Evolutionary conservation across 1,140 invertebrate genomes (phyloP).

Genomic region (Conopomorpha cramerella): DNA sequence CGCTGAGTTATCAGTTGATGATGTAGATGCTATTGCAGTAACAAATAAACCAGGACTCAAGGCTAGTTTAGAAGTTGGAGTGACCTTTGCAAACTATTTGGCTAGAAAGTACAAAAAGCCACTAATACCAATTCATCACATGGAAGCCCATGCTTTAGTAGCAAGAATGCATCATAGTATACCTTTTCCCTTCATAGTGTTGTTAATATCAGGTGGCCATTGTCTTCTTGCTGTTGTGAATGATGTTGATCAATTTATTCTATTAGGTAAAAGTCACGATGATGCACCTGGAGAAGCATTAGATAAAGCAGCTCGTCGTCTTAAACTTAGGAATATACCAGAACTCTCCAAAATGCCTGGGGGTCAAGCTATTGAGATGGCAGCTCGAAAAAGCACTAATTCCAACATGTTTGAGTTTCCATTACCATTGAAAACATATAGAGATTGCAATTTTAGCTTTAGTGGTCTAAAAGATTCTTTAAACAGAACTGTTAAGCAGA

Average conservation of each 20-base stretch:
- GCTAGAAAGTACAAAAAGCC: slow-evolving; percentile 74
- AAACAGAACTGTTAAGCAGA: slow-evolving; percentile 19
- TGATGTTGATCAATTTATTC: slow-evolving; percentile 74
- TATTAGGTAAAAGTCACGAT: slow-evolving; percentile 81
- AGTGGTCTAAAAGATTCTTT: slow-evolving; percentile 42
- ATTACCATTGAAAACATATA: slow-evolving; percentile 61
- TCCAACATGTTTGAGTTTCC: slow-evolving; percentile 70
- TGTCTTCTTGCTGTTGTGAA: slow-evolving; percentile 81
- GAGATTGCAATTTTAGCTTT: slow-evolving; percentile 52
- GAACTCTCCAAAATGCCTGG: slow-evolving; percentile 77
- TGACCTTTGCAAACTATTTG: slow-evolving; percentile 83
- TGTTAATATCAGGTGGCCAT: slow-evolving; percentile 93
- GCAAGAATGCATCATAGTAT: slow-evolving; percentile 71
- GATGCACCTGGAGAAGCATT: slow-evolving; percentile 90
- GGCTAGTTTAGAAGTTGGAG: slow-evolving; percentile 79
- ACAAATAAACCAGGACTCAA: slow-evolving; percentile 87
- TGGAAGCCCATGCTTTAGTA: slow-evolving; percentile 97
- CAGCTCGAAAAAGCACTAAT: slow-evolving; percentile 72
- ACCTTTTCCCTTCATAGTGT: slow-evolving; percentile 86
- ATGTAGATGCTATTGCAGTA: slow-evolving; percentile 86
- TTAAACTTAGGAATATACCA: slow-evolving; percentile 82
- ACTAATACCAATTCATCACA: slow-evolving; percentile 96
- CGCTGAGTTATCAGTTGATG: slow-evolving; percentile 67
- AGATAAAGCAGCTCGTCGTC: slow-evolving; percentile 86
- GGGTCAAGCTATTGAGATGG: slow-evolving; percentile 83